These are phyloP conservation scores for Drosophila ficusphila DNA, from an alignment of 1,140 invertebrate species.

Conservation along the genomic window DNA sequence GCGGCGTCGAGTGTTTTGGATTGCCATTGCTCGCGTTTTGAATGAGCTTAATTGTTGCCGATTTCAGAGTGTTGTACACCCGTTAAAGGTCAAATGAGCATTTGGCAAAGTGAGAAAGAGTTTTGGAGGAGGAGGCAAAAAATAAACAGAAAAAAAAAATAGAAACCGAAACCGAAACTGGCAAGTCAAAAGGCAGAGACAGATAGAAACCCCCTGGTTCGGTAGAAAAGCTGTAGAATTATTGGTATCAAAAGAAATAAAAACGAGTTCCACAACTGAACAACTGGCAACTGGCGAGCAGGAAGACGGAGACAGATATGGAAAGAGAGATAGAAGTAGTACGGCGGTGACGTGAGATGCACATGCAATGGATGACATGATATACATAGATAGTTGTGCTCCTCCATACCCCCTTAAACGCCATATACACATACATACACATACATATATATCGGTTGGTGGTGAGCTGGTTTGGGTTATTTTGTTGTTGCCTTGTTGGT, in stretches of 20 bases:
- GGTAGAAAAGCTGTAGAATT: slow-evolving; percentile 58
- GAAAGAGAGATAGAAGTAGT: neutral
- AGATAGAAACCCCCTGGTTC: neutral
- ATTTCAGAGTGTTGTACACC: slow-evolving; percentile 37
- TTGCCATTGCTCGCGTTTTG: slow-evolving; percentile 74
- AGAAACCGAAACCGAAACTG: slow-evolving; percentile 33
- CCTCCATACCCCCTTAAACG: neutral
- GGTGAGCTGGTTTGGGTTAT: neutral
- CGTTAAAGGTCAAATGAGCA: slow-evolving; percentile 80
- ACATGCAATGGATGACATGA: slow-evolving; percentile 54
- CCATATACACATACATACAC: neutral
- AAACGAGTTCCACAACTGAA: slow-evolving; percentile 66
- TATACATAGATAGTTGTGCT: slow-evolving; percentile 35
- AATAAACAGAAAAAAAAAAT: slow-evolving; percentile 9
- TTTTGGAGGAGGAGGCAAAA: neutral
- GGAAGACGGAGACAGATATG: slow-evolving; percentile 19
- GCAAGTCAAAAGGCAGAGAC: slow-evolving; percentile 22
- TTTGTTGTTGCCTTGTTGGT: neutral
- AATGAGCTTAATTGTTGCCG: slow-evolving; percentile 78
- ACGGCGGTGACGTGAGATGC: slow-evolving; percentile 48
- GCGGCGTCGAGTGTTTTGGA: slow-evolving; percentile 48
- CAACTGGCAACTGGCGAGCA: slow-evolving; percentile 36
- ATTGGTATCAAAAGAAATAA: slow-evolving; percentile 61
- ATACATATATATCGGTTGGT: neutral
- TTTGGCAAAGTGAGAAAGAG: slow-evolving; percentile 47